A percentile compares a stretch with the other conserved stretches of the same genome.
These are phyloP conservation scores for Lobophora halterata DNA, from an alignment of 2,888 invertebrate genomes.

Conservation along the genomic window DNA sequence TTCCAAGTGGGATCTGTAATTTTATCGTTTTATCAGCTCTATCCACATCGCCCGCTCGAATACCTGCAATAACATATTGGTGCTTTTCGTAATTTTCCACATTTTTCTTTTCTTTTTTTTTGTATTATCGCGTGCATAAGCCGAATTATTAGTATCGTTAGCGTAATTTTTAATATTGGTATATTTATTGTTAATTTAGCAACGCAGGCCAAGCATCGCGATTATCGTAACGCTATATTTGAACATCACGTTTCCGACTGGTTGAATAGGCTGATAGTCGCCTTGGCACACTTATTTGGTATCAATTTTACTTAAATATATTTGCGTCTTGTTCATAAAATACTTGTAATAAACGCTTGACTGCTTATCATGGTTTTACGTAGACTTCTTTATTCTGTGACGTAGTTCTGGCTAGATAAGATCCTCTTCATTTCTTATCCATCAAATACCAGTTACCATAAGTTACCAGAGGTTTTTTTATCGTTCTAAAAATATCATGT, in stretches of 20 bases:
- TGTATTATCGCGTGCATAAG: neutral
- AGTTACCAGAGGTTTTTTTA: no score
- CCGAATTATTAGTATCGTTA: neutral
- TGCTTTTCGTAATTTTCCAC: neutral
- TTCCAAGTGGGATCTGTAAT: slow-evolving; percentile 8
- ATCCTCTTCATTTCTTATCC: no score
- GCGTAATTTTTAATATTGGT: slow-evolving; percentile 4
- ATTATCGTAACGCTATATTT: slow-evolving; percentile 59
- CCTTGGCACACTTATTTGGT: slow-evolving; percentile 71
- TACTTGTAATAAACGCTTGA: slow-evolving; percentile 4
- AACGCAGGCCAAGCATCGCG: slow-evolving; percentile 42
- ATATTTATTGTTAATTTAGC: slow-evolving; percentile 47
- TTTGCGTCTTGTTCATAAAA: slow-evolving; percentile 16
- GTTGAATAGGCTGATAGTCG: slow-evolving; percentile 50
- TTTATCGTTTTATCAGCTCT: slow-evolving; percentile 18
- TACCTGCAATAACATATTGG: neutral
- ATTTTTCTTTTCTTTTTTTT: neutral
- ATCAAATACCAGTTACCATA: no score
- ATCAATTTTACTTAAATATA: slow-evolving; percentile 53
- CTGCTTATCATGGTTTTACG: neutral
- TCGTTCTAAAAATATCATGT: no score
- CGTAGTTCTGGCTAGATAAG: slow-evolving; percentile 1
- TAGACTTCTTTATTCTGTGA: neutral
- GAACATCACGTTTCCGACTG: slow-evolving; percentile 68
- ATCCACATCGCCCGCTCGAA: slow-evolving; percentile 14